Percentiles rank a stretch among this genome's conserved stretches.
These are phyloP conservation scores for Solenopsis fugax DNA, from an alignment of 1,140 invertebrate species.

Conservation along the genomic window DNA sequence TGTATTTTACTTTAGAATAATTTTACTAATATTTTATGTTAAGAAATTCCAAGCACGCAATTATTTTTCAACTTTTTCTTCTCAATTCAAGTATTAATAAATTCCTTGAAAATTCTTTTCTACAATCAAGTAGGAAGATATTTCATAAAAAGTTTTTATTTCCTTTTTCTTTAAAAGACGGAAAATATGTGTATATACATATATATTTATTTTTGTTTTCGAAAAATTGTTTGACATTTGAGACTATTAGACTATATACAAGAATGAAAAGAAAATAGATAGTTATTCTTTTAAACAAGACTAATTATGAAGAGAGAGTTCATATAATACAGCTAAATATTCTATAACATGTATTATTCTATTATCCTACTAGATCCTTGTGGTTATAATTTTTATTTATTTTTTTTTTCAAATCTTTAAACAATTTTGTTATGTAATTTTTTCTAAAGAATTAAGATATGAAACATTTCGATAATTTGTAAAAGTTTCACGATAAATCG, in stretches of 20 bases:
- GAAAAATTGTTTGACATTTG: not conserved
- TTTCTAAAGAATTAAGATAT: not conserved
- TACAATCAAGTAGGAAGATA: not conserved
- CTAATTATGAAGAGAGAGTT: not conserved
- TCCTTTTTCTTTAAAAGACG: not conserved
- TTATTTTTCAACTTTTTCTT: not conserved
- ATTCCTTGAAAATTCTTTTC: not conserved
- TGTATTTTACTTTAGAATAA: slow-evolving; percentile 35
- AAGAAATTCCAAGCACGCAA: not conserved
- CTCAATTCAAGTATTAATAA: not conserved
- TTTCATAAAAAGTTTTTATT: not conserved
- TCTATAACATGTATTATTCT: not conserved
- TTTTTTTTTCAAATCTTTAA: not conserved
- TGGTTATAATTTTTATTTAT: not conserved
- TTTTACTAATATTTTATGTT: slow-evolving; percentile 23
- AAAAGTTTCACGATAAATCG: slow-evolving; percentile 5
- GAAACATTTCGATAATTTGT: slow-evolving; percentile 8
- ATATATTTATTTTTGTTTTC: not conserved
- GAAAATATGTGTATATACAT: not conserved
- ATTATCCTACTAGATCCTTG: not conserved
- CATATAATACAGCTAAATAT: not conserved
- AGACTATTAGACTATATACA: not conserved
- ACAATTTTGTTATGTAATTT: not conserved
- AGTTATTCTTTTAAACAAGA: not conserved
- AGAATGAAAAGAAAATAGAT: not conserved